These are phyloP conservation scores for Enteromius anoplus DNA, from an alignment of 2,797 vertebrate genomes.

Conservation along the genomic window DNA sequence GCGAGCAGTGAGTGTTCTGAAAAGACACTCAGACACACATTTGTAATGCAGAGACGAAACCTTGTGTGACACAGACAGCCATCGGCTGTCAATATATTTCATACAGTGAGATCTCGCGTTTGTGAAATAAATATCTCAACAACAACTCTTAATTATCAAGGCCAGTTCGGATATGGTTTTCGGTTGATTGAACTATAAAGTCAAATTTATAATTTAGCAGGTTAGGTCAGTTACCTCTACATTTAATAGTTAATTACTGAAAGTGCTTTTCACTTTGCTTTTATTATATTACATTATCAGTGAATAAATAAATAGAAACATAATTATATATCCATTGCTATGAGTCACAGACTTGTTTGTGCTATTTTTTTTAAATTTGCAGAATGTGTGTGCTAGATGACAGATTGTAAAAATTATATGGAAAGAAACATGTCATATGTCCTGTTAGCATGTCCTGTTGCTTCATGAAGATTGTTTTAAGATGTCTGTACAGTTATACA, in stretches of 20 bases:
- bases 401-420: neutral
- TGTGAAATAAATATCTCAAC: constrained; percentile 10
- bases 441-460: neutral
- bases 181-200: neutral
- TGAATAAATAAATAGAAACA: neutral
- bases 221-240: neutral
- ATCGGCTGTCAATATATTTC: constrained; percentile 39
- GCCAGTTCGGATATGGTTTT: neutral
- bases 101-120: neutral
- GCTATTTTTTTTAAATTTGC: neutral
- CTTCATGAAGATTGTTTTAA: neutral
- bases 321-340: neutral
- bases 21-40: constrained; percentile 4
- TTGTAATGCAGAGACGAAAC: constrained; percentile 12
- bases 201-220: neutral
- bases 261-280: neutral
- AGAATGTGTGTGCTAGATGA: neutral
- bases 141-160: constrained; percentile 1
- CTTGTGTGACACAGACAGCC: constrained; percentile 23
- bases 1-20: constrained; percentile 5
- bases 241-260: neutral
- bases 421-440: no score
- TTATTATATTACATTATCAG: neutral
- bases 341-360: neutral
- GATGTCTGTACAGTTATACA: neutral